These are phyloP conservation scores for Lithobates sylvaticus DNA, from an alignment of 2,797 vertebrate species.

Conservation along the genomic window DNA sequence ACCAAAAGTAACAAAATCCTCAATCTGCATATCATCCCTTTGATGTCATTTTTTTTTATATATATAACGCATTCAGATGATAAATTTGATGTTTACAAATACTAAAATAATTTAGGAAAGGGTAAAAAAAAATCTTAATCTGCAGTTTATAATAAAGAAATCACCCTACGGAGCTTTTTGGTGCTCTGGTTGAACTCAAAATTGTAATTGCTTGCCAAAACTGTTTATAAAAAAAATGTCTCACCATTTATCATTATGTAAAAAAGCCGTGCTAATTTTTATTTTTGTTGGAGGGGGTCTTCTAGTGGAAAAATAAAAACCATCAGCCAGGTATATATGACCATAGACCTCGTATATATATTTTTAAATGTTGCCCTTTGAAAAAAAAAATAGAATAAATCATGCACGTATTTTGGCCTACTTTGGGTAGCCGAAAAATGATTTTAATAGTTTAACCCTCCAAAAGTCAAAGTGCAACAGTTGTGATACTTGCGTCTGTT, in stretches of 20 bases:
- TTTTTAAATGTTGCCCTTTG: background rate
- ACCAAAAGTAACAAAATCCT: too few species aligned
- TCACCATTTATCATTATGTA: background rate
- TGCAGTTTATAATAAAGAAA: background rate
- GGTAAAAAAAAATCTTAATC: too few species aligned
- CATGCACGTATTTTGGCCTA: background rate
- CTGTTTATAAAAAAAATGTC: background rate
- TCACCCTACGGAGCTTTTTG: background rate
- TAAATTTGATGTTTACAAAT: background rate
- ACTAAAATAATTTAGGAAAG: background rate
- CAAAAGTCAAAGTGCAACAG: too few species aligned
- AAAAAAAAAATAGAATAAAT: background rate
- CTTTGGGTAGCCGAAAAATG: background rate
- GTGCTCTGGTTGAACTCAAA: background rate
- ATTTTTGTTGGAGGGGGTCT: background rate
- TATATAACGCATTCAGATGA: background rate
- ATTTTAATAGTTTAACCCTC: background rate
- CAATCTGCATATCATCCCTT: background rate
- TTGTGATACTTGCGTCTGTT: background rate
- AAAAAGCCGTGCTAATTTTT: background rate
- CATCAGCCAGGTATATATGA: background rate
- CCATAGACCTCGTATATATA: background rate
- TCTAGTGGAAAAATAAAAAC: background rate
- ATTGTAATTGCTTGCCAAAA: background rate
- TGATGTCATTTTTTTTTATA: background rate